Percentiles rank a stretch among this genome's conserved stretches.
Evolutionary conservation across 2,797 vertebrate genomes (phyloP).

Genomic region (Myotis myotis): DNA sequence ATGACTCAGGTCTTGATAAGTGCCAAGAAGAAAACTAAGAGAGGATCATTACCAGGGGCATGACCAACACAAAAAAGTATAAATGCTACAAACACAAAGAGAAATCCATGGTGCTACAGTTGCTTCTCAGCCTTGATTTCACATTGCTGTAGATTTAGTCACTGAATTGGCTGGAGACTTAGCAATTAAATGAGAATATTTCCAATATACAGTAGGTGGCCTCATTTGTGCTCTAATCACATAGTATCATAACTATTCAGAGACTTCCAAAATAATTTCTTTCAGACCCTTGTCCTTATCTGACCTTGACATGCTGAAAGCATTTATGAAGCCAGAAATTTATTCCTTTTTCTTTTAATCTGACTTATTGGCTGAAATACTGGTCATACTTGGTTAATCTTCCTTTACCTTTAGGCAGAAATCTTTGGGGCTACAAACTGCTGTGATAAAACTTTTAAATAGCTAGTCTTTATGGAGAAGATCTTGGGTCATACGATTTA

Average conservation of each 20-base stretch:
- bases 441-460: slow-evolving; percentile 78
- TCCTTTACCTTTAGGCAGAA: slow-evolving; percentile 81
- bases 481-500: slow-evolving; percentile 61
- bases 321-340: slow-evolving; percentile 78
- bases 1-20: too few relatives aligned
- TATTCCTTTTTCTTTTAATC: slow-evolving; percentile 78
- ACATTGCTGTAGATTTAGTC: slow-evolving; percentile 55
- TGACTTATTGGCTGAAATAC: slow-evolving; percentile 79
- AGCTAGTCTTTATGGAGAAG: slow-evolving; percentile 65
- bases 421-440: slow-evolving; percentile 77
- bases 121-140: slow-evolving; percentile 72
- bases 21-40: neutral
- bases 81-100: slow-evolving; percentile 23
- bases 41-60: neutral
- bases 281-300: slow-evolving; percentile 79
- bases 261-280: slow-evolving; percentile 72
- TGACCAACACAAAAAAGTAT: neutral
- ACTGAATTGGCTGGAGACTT: slow-evolving; percentile 45
- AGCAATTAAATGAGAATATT: slow-evolving; percentile 69
- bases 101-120: neutral
- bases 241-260: slow-evolving; percentile 72
- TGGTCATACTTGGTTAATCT: slow-evolving; percentile 82
- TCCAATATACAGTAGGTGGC: slow-evolving; percentile 67
- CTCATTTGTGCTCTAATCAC: slow-evolving; percentile 77
- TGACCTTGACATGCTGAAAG: slow-evolving; percentile 83